These are phyloP conservation scores for Fistularia commersonii DNA, from an alignment of 2,797 vertebrate genomes.

Conservation along the genomic window DNA sequence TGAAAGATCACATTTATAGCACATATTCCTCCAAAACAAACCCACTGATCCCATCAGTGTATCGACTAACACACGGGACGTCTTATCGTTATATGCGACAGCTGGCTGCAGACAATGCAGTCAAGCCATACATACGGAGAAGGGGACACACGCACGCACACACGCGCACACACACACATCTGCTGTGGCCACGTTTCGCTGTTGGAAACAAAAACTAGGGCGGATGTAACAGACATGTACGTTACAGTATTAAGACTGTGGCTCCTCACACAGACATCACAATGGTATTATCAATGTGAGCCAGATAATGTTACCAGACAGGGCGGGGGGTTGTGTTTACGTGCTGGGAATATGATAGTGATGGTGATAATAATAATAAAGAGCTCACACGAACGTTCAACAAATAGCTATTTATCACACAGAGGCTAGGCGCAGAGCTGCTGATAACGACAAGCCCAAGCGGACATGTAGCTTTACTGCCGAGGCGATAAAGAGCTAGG, in stretches of 20 bases:
- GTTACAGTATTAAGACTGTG: constrained; percentile 13
- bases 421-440: constrained; percentile 17
- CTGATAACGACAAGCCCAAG: constrained; percentile 26
- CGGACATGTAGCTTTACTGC: constrained; percentile 4
- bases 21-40: not conserved
- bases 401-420: constrained; percentile 36
- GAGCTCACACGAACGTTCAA: constrained; percentile 34
- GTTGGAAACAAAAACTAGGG: constrained; percentile 66
- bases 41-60: constrained; percentile 20
- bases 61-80: constrained; percentile 39
- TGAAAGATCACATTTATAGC: not conserved
- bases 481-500: not conserved
- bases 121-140: constrained; percentile 25
- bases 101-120: constrained; percentile 63
- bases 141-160: constrained; percentile 2
- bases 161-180: constrained; percentile 19
- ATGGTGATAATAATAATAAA: no score
- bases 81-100: constrained; percentile 55
- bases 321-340: constrained; percentile 10
- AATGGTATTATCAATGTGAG: not conserved
- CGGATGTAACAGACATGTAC: constrained; percentile 58
- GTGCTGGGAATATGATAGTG: constrained; percentile 11
- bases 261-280: constrained; percentile 3
- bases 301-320: constrained; percentile 1
- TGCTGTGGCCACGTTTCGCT: constrained; percentile 72